Percentiles rank a stretch among this genome's conserved stretches.
Conservation (phyloP, 2,797 vertebrate species). For the Leptodactylus fallax region DNA sequence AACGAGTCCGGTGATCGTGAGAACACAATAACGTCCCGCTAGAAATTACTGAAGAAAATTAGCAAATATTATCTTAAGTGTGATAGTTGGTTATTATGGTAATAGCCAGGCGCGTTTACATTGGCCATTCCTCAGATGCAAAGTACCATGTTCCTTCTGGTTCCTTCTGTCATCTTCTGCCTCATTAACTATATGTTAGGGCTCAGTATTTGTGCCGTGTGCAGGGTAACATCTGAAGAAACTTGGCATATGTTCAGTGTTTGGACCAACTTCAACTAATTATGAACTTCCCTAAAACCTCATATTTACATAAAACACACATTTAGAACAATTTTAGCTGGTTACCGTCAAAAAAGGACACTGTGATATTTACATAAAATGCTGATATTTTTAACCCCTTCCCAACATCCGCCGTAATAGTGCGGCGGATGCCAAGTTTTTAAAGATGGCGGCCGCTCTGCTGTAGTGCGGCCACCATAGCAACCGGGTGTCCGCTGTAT, state of each 20-base stretch:
- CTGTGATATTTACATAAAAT: too few species aligned
- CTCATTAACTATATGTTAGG: constrained; percentile 45
- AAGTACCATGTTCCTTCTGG: constrained; percentile 22
- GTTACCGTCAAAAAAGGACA: too few species aligned
- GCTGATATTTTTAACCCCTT: too few species aligned
- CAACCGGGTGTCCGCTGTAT: too few species aligned
- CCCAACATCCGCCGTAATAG: too few species aligned
- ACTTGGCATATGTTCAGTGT: constrained; percentile 13
- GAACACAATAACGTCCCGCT: constrained; percentile 51
- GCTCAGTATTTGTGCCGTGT: constrained; percentile 24
- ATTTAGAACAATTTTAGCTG: too few species aligned
- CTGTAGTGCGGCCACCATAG: too few species aligned
- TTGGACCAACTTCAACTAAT: constrained; percentile 28
- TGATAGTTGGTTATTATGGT: constrained; percentile 54
- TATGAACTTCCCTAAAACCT: constrained; percentile 12
- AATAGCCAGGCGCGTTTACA: constrained; percentile 25
- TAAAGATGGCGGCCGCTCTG: too few species aligned
- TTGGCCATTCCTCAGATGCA: constrained; percentile 34
- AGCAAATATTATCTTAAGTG: constrained; percentile 60
- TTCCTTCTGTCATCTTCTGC: constrained; percentile 44
- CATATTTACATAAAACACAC: background rate
- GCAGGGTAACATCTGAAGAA: constrained; percentile 11
- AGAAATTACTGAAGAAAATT: constrained; percentile 54
- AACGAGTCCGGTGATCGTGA: constrained; percentile 44
- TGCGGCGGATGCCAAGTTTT: too few species aligned